Percentiles rank a stretch among this genome's conserved stretches.
These are phyloP conservation scores for Rhinoraja longicauda DNA, from an alignment of 2,797 vertebrate species.

Conservation along the genomic window DNA sequence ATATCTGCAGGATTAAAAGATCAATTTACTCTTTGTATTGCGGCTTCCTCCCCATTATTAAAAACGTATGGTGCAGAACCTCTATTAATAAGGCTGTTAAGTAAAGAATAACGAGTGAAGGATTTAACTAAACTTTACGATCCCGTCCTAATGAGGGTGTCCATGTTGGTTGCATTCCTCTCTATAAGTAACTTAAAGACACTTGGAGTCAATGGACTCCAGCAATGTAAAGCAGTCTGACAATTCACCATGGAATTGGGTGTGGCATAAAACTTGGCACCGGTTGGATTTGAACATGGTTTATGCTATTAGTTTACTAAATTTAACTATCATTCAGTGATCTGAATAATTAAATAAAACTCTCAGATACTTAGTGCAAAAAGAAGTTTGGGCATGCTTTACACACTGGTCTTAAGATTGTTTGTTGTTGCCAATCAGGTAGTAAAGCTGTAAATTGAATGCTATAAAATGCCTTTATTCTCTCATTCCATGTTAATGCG, in stretches of 20 bases:
- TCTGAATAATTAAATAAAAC: not conserved
- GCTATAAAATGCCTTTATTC: not conserved
- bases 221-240: too few relatives aligned
- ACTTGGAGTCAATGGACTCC: not conserved
- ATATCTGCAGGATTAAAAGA: conserved; percentile 25
- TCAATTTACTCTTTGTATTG: conserved; percentile 36
- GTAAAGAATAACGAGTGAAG: not conserved
- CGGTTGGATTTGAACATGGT: not conserved
- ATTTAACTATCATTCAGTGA: not conserved
- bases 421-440: not conserved
- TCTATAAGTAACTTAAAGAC: not conserved
- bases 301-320: not conserved
- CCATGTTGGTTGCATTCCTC: not conserved
- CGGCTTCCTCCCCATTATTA: conserved; percentile 30
- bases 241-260: too few relatives aligned
- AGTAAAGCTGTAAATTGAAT: not conserved
- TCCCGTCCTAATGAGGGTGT: not conserved
- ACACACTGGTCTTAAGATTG: not conserved
- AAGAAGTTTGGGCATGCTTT: not conserved
- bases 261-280: not conserved
- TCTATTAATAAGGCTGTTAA: not conserved
- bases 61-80: not conserved
- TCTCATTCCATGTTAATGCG: not conserved
- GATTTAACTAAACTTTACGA: not conserved
- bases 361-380: not conserved